Evolutionary conservation across 2,888 invertebrate species (phyloP), one percentile per base, ranked within the genome.

Genomic region (Girardia tigrina): DNA sequence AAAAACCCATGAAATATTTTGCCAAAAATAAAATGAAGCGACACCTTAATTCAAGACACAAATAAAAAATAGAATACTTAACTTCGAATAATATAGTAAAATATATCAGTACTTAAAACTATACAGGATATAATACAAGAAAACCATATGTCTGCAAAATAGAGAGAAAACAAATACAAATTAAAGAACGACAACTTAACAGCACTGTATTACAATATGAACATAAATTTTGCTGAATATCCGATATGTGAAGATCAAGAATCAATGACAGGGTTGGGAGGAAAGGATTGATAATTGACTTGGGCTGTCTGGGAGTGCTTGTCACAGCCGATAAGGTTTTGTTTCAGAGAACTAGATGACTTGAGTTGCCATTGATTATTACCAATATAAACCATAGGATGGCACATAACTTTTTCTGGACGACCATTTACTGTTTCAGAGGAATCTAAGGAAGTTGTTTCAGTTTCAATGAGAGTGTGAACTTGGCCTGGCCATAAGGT

Each of bases 361-460:
- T 56, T 56, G 6, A 56, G 23, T 56, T 56, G 56, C 56, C 56
- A 56, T 56, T 56, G 56, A 16, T 56, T 56, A 16, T 56, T 56
- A 20, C 56, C 56, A 56, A 56, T 56, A 23, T 56, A 56, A 56
- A 56, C 56, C 56, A 56, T 56, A 8, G 56, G 56, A 56, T 56
- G 56, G n/a, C 56, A 56, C 23, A n/a, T 6, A 2, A 56, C 56
- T 16, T 56, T 56, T 12, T 56, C 56, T 12, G 56, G 56, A 20
- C 56, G 4, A 8, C 6, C 23, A 16, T 6, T 56, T 4, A 12
- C 20, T 56, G 20, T 23, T 56, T 56, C 56, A 12, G 56, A 8
- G 4, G n/a, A 56, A 56, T 56, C 56, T 8, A n/a, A 4, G 23
- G 8, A 56, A 12, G 56, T 20, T 20, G n/a, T 16, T 20, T 56